Percentiles rank a stretch among this genome's conserved stretches.
These are phyloP conservation scores for Aquatica leii DNA, from an alignment of 2,888 invertebrate species.

Conservation along the genomic window DNA sequence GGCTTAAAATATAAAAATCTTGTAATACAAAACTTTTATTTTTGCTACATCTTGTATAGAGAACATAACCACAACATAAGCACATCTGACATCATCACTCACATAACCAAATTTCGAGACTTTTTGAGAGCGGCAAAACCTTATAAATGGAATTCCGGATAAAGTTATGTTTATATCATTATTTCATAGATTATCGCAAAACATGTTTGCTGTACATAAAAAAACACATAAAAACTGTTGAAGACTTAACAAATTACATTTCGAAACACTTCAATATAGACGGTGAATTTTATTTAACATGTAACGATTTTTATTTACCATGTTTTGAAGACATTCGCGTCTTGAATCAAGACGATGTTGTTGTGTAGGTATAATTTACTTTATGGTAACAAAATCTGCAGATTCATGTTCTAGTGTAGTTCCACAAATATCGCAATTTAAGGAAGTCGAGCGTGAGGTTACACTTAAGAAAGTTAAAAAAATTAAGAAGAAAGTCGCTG, in stretches of 20 bases:
- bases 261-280: slow-evolving; percentile 51
- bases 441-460: background rate
- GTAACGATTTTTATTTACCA: slow-evolving; percentile 54
- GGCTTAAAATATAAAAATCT: too few relatives aligned
- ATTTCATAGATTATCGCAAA: slow-evolving; percentile 37
- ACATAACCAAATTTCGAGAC: too few relatives aligned
- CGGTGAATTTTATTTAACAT: slow-evolving; percentile 53
- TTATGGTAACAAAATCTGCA: background rate
- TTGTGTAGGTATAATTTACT: slow-evolving; percentile 39
- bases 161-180: slow-evolving; percentile 29
- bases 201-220: slow-evolving; percentile 37
- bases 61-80: too few relatives aligned
- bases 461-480: too few relatives aligned
- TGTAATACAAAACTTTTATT: too few relatives aligned
- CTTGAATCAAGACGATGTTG: slow-evolving; percentile 44
- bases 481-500: too few relatives aligned
- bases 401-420: too few relatives aligned
- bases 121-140: too few relatives aligned
- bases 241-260: slow-evolving; percentile 53
- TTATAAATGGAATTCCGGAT: slow-evolving; percentile 31
- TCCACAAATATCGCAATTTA: background rate
- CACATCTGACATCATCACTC: too few relatives aligned
- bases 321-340: slow-evolving; percentile 54
- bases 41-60: too few relatives aligned
- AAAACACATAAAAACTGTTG: slow-evolving; percentile 42